Evolutionary conservation across 2,888 invertebrate species (phyloP).

Genomic region (Microplitis deprimator): DNA sequence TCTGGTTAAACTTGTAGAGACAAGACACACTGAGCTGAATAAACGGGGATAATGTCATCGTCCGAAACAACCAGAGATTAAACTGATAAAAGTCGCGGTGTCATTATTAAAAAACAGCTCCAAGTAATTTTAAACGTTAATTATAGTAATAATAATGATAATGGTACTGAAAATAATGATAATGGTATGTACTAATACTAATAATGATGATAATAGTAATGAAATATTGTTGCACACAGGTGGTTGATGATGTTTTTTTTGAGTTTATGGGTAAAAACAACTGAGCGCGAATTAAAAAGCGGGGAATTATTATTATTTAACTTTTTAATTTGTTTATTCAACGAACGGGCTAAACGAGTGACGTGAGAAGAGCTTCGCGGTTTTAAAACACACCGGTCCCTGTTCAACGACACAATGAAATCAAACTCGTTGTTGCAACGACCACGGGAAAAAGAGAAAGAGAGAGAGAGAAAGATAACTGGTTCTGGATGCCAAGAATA

Average conservation of each 20-base stretch:
- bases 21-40: conserved; percentile 1
- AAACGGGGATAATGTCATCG: conserved; percentile 22
- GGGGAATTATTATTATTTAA: not conserved
- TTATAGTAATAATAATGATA: not conserved
- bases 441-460: conserved; percentile 40
- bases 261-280: conserved; percentile 4
- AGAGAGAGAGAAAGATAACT: conserved; percentile 37
- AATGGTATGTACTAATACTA: not conserved
- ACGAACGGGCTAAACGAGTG: not conserved
- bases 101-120: not conserved
- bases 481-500: conserved; percentile 37
- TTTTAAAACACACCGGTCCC: conserved; percentile 40
- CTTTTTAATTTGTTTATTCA: not conserved
- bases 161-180: not conserved
- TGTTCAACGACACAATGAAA: conserved; percentile 36
- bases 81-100: not conserved
- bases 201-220: not conserved
- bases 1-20: conserved; percentile 13
- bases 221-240: not conserved
- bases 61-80: conserved; percentile 4
- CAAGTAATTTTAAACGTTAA: not conserved
- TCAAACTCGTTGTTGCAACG: conserved; percentile 33
- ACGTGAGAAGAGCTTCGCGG: not conserved
- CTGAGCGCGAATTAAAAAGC: conserved; percentile 26
- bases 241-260: not conserved